Evolutionary conservation across 2,797 vertebrate species (phyloP), one percentile per base, ranked within the genome.

Genomic region (Rhadinocentrus ornatus): DNA sequence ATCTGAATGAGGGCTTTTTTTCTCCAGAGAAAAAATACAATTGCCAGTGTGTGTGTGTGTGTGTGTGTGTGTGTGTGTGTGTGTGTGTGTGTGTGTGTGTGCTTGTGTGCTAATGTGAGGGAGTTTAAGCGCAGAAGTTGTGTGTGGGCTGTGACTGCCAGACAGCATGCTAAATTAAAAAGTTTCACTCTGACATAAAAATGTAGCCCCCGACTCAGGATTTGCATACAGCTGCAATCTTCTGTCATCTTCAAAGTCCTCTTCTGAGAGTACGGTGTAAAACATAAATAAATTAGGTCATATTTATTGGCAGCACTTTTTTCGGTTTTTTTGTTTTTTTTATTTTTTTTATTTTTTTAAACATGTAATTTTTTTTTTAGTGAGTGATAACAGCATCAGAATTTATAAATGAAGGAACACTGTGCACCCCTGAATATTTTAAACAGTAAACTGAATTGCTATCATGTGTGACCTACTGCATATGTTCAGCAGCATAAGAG

Each of bases 1-100:
- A 13, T 54, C 50, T 88, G 73, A 88, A 83, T 52, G 39, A 11
- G 29, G 55, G 56, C 83, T 85, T 88, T 89, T n/a, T 79, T 87
- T 73, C 65, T 44, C 64, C 54, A 48, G n/a, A 73, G 22, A 37
- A 56, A 70, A 62, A 74, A 70, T 66, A 76, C 76, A 75, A 73
- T 58, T 54, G 66, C 62, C 53, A 26, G 54, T 53, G 75, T 76
- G 71, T 66, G 62, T 55, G 39, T 72, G 57, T 34, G 44, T 61
- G 55, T 37, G 41, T 31, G 62, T n/a, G n/a, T n/a, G 54, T 52
- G 77, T 76, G 71, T 65, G 62, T 55, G 39, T 72, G 57, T 34
- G 41, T 61, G 55, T 37, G 41, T 31, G 62, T n/a, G n/a, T n/a
- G 54, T 52, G 77, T 76, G 71, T 65, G 62, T 55, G 37, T 71